phyloP scores from a whole-genome alignment of 37 sponge, comb jelly and placozoan species.

The Aplysina aerophoba region DNA sequence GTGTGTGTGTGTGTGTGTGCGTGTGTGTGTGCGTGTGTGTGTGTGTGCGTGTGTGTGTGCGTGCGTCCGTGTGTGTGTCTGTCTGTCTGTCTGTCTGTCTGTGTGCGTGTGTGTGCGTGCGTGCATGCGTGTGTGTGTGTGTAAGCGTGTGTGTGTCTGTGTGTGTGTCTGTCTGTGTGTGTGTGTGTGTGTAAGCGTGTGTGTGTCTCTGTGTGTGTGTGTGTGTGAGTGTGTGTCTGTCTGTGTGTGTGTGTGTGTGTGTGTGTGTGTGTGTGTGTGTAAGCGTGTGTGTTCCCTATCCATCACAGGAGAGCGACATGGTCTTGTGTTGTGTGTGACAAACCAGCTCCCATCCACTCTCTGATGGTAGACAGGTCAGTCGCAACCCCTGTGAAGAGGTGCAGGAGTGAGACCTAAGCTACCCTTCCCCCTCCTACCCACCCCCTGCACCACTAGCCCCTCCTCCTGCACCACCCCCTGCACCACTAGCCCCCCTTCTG shows the following conservation, averaged over 20 bases:
- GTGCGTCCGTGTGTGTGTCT: constrained; percentile 23
- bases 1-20: constrained; percentile 42
- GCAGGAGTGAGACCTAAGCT: no score
- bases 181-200: constrained; percentile 39
- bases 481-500: neutral
- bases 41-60: constrained; percentile 43
- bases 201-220: constrained; percentile 1
- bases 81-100: neutral
- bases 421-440: no score
- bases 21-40: constrained; percentile 39
- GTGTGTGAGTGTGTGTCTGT: neutral
- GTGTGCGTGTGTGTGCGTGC: neutral
- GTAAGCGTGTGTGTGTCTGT: constrained; percentile 16
- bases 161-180: constrained; percentile 40
- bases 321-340: constrained; percentile 95
- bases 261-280: constrained; percentile 1
- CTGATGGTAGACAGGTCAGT: constrained; percentile 88
- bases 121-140: neutral
- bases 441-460: neutral
- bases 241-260: neutral
- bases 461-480: neutral
- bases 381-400: no score
- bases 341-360: constrained; percentile 53
- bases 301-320: constrained; percentile 79
- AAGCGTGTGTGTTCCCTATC: neutral